phyloP scores from a whole-genome alignment of 1,140 invertebrate species.

The Scaptomyza montana region DNA sequence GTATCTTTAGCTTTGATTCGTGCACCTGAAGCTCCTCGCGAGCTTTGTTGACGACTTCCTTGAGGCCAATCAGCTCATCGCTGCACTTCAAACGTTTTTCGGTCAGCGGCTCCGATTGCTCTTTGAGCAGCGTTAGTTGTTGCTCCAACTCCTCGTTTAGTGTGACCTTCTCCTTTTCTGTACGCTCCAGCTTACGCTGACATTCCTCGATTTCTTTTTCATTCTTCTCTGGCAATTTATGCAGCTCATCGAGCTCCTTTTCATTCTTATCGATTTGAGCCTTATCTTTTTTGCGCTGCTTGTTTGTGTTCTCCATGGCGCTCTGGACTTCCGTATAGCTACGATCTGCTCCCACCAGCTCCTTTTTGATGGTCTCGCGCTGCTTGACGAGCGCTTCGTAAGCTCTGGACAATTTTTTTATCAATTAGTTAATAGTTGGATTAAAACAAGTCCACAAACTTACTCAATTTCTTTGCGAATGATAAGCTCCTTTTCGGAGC shows the following conservation, averaged over 20 bases:
- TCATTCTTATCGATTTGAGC: slow-evolving; percentile 86
- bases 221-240: slow-evolving; percentile 89
- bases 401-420: slow-evolving; percentile 78
- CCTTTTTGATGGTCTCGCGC: slow-evolving; percentile 86
- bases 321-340: slow-evolving; percentile 87
- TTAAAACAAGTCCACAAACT: background rate
- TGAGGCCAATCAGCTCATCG: slow-evolving; percentile 75
- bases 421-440: too few relatives aligned
- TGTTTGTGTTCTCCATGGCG: slow-evolving; percentile 86
- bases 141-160: slow-evolving; percentile 87
- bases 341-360: slow-evolving; percentile 85
- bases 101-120: slow-evolving; percentile 87
- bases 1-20: slow-evolving; percentile 92
- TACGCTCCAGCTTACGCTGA: slow-evolving; percentile 85
- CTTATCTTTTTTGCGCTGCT: slow-evolving; percentile 88
- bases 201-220: slow-evolving; percentile 89
- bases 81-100: slow-evolving; percentile 86
- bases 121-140: slow-evolving; percentile 85
- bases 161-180: slow-evolving; percentile 84
- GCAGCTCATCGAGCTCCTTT: slow-evolving; percentile 86
- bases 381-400: slow-evolving; percentile 85
- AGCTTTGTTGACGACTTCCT: slow-evolving; percentile 55
- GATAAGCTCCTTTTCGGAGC: slow-evolving; percentile 85
- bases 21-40: slow-evolving; percentile 90
- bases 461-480: slow-evolving; percentile 85